phyloP scores from a whole-genome alignment of 2,888 invertebrate genomes.

The Heliconius ismenius region DNA sequence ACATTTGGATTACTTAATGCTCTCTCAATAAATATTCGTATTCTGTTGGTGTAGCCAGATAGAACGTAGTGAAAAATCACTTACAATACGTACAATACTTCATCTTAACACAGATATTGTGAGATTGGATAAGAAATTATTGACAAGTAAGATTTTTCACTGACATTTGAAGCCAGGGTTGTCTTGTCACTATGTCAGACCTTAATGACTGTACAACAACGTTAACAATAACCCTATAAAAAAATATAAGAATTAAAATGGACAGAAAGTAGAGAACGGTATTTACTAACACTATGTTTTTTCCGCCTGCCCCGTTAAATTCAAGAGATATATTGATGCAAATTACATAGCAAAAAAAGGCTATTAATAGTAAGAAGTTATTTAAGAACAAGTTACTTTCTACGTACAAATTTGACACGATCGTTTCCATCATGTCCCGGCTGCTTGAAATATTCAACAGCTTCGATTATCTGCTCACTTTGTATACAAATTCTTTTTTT shows the following conservation, averaged over 20 bases:
- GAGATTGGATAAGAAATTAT: not conserved
- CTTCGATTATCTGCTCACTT: slow-evolving; percentile 76
- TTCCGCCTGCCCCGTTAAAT: not conserved
- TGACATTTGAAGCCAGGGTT: not conserved
- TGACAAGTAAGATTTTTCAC: not conserved
- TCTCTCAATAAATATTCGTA: slow-evolving; percentile 27
- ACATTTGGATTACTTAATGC: slow-evolving; percentile 36
- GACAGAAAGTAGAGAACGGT: too few relatives aligned
- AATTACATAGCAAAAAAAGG: not conserved
- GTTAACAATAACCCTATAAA: not conserved
- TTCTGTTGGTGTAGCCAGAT: not conserved
- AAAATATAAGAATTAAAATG: too few relatives aligned
- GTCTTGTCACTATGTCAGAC: too few relatives aligned
- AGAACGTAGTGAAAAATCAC: not conserved
- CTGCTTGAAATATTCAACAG: slow-evolving; percentile 75
- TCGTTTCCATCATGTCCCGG: slow-evolving; percentile 70
- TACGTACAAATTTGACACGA: slow-evolving; percentile 45
- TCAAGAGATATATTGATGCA: not conserved
- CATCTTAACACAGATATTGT: not conserved
- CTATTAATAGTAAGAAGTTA: not conserved
- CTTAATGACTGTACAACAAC: not conserved
- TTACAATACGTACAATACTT: too few relatives aligned
- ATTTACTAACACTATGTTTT: not conserved
- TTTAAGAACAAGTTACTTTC: not conserved
- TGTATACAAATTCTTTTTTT: slow-evolving; percentile 72